Evolutionary conservation across 1,140 invertebrate genomes (phyloP).

Genomic region (Anastrepha ludens): DNA sequence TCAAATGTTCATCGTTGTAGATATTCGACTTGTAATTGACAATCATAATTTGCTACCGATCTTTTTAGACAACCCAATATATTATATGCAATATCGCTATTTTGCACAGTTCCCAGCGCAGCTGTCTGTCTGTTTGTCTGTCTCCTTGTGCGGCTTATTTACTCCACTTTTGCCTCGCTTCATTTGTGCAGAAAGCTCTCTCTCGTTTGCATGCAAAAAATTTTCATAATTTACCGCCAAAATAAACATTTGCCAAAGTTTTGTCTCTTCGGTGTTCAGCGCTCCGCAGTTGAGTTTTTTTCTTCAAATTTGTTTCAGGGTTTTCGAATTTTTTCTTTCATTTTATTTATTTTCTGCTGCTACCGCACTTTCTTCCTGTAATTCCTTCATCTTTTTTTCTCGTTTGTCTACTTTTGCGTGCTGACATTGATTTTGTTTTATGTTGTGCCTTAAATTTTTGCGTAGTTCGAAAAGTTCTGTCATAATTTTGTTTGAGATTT

Average conservation of each 20-base stretch:
- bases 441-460: conserved; percentile 41
- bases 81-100: background rate
- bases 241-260: conserved; percentile 49
- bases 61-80: too few species aligned
- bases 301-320: conserved; percentile 24
- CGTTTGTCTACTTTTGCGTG: conserved; percentile 11
- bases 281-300: background rate
- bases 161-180: background rate
- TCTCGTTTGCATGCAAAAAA: background rate
- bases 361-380: background rate
- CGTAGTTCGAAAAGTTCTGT: conserved; percentile 13
- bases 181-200: background rate
- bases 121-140: background rate
- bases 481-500: conserved; percentile 50
- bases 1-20: too few species aligned
- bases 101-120: background rate
- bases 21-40: too few species aligned
- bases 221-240: conserved; percentile 48
- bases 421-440: conserved; percentile 42
- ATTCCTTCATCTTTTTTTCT: conserved; percentile 13
- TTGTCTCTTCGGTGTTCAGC: conserved; percentile 18
- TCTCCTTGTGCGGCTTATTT: background rate
- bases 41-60: too few species aligned
- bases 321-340: background rate
- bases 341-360: background rate